These are phyloP conservation scores for Smutsia gigantea DNA, from an alignment of 2,797 vertebrate genomes.

Conservation along the genomic window DNA sequence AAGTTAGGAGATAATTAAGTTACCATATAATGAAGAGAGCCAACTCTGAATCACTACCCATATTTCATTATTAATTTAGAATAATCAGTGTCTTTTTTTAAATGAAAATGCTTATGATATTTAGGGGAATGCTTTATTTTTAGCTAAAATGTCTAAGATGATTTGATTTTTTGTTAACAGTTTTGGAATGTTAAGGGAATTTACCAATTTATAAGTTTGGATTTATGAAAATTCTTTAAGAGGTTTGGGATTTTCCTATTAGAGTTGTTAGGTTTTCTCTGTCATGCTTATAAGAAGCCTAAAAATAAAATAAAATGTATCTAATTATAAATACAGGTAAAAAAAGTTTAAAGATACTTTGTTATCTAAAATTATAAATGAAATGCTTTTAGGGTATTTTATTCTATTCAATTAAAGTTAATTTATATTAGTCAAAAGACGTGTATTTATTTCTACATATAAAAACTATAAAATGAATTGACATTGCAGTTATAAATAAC, in stretches of 20 bases:
- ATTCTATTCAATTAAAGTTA: background rate
- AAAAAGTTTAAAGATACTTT: background rate
- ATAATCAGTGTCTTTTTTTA: background rate
- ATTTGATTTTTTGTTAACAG: background rate
- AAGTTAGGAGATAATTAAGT: constrained; percentile 20
- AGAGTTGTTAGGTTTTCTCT: background rate
- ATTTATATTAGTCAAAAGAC: background rate
- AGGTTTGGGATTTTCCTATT: background rate
- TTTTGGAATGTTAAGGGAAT: background rate
- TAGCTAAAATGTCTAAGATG: background rate
- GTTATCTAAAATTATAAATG: background rate
- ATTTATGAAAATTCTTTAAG: background rate
- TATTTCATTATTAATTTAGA: background rate
- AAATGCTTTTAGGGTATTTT: background rate
- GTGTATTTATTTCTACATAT: background rate
- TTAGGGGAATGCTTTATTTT: background rate
- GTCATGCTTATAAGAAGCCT: background rate
- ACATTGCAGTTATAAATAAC: background rate
- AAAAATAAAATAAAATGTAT: background rate
- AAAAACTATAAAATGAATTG: background rate
- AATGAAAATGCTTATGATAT: background rate
- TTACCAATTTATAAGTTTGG: background rate
- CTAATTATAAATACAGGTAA: background rate
- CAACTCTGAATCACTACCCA: background rate
- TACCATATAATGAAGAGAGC: background rate